Base-by-base conservation (phyloP, 2,888 invertebrate species). In the Diploptera punctata region DNA sequence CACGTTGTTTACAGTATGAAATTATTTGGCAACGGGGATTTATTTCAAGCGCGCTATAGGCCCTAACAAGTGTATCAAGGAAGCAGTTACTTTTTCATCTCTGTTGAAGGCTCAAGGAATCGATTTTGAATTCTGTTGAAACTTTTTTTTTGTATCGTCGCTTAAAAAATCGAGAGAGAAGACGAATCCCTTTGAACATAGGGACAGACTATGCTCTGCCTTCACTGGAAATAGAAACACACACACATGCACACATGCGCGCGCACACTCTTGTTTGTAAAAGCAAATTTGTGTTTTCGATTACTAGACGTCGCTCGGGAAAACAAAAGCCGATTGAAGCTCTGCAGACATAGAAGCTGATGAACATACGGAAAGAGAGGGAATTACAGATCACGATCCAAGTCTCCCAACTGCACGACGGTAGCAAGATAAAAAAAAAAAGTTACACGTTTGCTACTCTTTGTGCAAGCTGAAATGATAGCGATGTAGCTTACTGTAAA, bases 281-380 rank as follows among this genome's bases (percentile, higher is more conserved):
- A 69, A 69, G 69, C 57, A 69, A 69, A 69, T 69, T 57, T 69
- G 69, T 69, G 69, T 69, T 69, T 60, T 60, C 69, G 69, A 69
- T 69, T 69, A 69, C 69, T 33, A 69, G 60, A 52, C 68, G 68
- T 68, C 68, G 68, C 68, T 68, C 68, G 68, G 68, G 68, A 68
- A 52, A 68, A 68, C 68, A 65, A 68, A 57, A 68, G 68, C 68
- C 68, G 68, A 68, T 68, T 68, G 68, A 52, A 43, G 47, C 19
- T 44, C 26, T 31, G 43, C 13, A 47, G 68, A 47, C 24, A 24
- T 44, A n/a, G 44, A 24, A 29, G 16, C 44, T 65, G 65, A 65
- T 65, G 65, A 65, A 65, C 65, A 65, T 47, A 24, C n/a, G n/a
- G 65, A 65, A n/a, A n/a, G 65, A 65, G 38, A 65, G 47, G 65